Percentiles rank a stretch among this genome's conserved stretches.
These are phyloP conservation scores for Lepidostoma basale DNA, from an alignment of 1,140 invertebrate genomes.

Conservation along the genomic window DNA sequence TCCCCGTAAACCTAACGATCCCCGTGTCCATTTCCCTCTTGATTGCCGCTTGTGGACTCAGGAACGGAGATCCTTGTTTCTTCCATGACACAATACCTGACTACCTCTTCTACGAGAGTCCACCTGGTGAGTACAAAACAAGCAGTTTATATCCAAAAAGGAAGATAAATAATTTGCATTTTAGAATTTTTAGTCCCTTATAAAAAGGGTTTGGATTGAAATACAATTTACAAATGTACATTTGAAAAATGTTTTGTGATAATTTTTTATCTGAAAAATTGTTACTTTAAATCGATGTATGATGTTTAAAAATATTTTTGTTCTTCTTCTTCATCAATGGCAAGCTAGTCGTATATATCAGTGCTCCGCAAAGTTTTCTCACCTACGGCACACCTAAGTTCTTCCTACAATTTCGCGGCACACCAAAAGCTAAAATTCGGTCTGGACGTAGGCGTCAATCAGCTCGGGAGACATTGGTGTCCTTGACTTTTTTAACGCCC, in stretches of 20 bases:
- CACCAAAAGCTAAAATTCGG: too few species aligned
- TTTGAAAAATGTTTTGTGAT: not conserved
- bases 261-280: too few species aligned
- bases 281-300: too few species aligned
- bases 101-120: conserved; percentile 90
- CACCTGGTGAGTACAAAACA: conserved; percentile 57
- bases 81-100: conserved; percentile 84
- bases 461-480: too few species aligned
- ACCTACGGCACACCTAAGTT: too few species aligned
- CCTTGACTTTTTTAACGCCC: too few species aligned
- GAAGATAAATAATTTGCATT: not conserved
- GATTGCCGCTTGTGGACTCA: conserved; percentile 86
- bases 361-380: too few species aligned
- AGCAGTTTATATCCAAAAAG: not conserved
- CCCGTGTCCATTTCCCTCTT: conserved; percentile 87
- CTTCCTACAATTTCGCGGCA: too few species aligned
- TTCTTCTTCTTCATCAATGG: too few species aligned
- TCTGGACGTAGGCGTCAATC: too few species aligned
- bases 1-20: conserved; percentile 91
- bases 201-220: not conserved
- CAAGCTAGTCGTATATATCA: too few species aligned
- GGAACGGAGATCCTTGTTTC: conserved; percentile 85
- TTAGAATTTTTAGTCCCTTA: not conserved
- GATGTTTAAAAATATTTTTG: too few species aligned
- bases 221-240: not conserved